Evolutionary conservation across 2,113 vertebrate species (phyloP).

Genomic region (Crocuta crocuta): DNA sequence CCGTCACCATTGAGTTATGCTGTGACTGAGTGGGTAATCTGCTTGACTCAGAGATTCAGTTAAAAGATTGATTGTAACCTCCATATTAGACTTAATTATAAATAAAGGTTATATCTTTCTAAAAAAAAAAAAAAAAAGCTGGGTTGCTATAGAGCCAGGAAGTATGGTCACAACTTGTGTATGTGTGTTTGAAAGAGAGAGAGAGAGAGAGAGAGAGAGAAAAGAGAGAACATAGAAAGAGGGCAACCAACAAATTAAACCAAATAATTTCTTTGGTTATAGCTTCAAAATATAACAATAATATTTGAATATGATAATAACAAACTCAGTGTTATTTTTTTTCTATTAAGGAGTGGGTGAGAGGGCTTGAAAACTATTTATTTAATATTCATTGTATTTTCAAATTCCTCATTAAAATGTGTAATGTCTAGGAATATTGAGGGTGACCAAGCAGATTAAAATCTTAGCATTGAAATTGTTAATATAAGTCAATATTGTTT

Average conservation of each 20-base stretch:
- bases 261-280: slow-evolving; percentile 19
- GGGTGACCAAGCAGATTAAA: not conserved
- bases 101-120: not conserved
- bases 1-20: not conserved
- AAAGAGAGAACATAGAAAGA: not conserved
- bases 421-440: not conserved
- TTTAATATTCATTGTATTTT: not conserved
- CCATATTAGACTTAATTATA: not conserved
- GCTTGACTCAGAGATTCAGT: not conserved
- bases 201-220: not conserved
- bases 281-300: not conserved
- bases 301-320: not conserved
- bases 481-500: slow-evolving; percentile 34
- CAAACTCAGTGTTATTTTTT: slow-evolving; percentile 13
- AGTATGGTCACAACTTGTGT: not conserved
- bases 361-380: slow-evolving; percentile 35
- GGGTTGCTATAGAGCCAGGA: not conserved
- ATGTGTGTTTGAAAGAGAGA: not conserved
- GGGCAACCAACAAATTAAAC: not conserved
- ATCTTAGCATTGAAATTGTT: not conserved
- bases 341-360: not conserved
- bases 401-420: slow-evolving; percentile 60
- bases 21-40: not conserved
- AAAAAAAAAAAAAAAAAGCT: not conserved
- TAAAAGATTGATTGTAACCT: not conserved